A percentile compares a stretch with the other conserved stretches of the same genome.
phyloP scores from a whole-genome alignment of 2,888 invertebrate genomes.

The Maniola hyperantus region DNA sequence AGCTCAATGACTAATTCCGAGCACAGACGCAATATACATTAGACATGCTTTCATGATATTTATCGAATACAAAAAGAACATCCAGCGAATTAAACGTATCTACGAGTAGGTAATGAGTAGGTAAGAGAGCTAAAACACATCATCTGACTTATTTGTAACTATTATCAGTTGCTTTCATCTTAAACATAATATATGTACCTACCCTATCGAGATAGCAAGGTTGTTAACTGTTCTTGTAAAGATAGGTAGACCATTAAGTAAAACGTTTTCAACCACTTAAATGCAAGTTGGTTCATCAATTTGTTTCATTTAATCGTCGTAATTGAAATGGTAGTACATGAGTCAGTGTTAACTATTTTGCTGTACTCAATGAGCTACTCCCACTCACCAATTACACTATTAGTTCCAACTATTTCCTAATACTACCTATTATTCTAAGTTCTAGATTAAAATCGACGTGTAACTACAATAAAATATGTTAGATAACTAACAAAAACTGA shows the following conservation, averaged over 20 bases:
- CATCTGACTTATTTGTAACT: not conserved
- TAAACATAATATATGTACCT: too few species aligned
- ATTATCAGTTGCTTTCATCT: too few species aligned
- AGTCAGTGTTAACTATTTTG: constrained; percentile 29
- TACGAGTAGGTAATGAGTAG: not conserved
- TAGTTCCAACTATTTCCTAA: constrained; percentile 22
- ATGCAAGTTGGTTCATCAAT: constrained; percentile 22
- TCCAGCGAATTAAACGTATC: not conserved
- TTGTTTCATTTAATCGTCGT: constrained; percentile 30
- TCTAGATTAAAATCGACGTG: constrained; percentile 12
- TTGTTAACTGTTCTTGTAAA: not conserved
- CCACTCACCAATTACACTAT: constrained; percentile 36
- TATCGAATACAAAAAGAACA: not conserved
- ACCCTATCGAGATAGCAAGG: too few species aligned
- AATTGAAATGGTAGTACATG: constrained; percentile 29
- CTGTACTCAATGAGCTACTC: constrained; percentile 29
- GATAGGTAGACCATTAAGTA: not conserved
- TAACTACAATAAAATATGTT: not conserved
- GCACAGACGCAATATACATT: constrained; percentile 22
- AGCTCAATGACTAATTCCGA: constrained; percentile 24
- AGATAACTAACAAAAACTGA: not conserved
- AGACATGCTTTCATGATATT: constrained; percentile 12
- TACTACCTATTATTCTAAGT: not conserved
- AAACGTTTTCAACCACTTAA: constrained; percentile 27
- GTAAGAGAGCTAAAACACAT: not conserved